Percentiles rank a stretch among this genome's conserved stretches.
Conservation (phyloP, 2,888 invertebrate genomes). For the Trachelus tabidus region DNA sequence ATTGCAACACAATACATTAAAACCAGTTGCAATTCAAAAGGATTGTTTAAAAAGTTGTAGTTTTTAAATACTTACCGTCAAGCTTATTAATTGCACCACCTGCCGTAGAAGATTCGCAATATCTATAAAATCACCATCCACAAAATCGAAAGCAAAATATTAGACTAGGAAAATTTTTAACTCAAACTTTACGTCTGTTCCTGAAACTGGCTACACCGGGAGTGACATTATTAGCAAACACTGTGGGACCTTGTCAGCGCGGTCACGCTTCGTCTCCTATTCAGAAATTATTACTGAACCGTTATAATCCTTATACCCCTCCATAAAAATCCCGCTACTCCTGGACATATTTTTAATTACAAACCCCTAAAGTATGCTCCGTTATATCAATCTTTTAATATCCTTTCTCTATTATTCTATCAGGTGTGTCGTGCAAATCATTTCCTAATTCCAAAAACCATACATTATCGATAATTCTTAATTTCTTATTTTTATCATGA, state of each 20-base stretch:
- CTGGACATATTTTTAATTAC: background rate
- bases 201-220: background rate
- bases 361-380: background rate
- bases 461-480: background rate
- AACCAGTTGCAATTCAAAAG: background rate
- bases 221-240: background rate
- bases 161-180: background rate
- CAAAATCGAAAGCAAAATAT: background rate
- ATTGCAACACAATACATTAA: background rate
- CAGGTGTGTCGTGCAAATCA: background rate
- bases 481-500: background rate
- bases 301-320: background rate
- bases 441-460: background rate
- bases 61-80: background rate
- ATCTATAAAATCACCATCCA: background rate
- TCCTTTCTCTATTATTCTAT: background rate
- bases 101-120: background rate
- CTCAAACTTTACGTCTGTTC: background rate
- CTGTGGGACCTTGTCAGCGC: background rate
- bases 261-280: background rate
- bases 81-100: background rate
- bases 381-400: background rate
- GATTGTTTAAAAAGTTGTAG: background rate
- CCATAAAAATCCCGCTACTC: background rate
- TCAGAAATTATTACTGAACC: background rate